Percentiles rank a stretch among this genome's conserved stretches.
These are phyloP conservation scores for Lanistes nyassanus DNA, from an alignment of 1,140 invertebrate species.

Conservation along the genomic window DNA sequence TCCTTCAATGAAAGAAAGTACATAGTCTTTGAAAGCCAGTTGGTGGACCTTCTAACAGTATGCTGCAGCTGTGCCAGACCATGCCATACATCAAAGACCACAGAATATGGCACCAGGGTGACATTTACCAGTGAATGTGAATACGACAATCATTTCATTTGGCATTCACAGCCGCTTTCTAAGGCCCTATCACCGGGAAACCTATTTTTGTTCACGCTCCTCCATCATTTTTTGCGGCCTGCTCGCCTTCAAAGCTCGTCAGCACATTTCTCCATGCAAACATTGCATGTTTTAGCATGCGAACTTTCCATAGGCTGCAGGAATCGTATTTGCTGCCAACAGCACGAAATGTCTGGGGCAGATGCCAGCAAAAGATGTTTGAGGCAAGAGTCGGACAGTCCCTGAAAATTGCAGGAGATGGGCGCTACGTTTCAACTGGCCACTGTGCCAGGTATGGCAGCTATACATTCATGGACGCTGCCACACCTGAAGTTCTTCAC, in stretches of 20 bases:
- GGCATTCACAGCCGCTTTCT: background rate
- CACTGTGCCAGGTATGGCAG: conserved; percentile 39
- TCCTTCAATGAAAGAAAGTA: too few relatives aligned
- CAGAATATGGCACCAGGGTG: too few relatives aligned
- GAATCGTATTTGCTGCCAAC: background rate
- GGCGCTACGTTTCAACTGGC: conserved; percentile 30
- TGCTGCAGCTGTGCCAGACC: too few relatives aligned
- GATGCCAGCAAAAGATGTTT: background rate
- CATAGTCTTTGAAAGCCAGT: too few relatives aligned
- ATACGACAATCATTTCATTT: background rate
- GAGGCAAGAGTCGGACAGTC: background rate
- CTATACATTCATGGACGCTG: conserved; percentile 32
- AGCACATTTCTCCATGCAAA: background rate
- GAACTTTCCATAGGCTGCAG: background rate
- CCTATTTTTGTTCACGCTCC: background rate
- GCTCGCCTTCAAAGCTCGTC: background rate
- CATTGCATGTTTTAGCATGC: background rate
- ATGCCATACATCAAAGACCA: too few relatives aligned
- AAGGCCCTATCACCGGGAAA: background rate
- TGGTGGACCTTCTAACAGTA: too few relatives aligned
- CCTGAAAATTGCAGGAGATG: conserved; percentile 25
- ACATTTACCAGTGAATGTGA: too few relatives aligned
- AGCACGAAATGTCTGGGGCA: background rate
- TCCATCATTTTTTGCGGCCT: background rate
- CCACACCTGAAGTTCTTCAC: conserved; percentile 27